phyloP scores from a whole-genome alignment of 2,888 invertebrate species.

The Spodoptera exigua region DNA sequence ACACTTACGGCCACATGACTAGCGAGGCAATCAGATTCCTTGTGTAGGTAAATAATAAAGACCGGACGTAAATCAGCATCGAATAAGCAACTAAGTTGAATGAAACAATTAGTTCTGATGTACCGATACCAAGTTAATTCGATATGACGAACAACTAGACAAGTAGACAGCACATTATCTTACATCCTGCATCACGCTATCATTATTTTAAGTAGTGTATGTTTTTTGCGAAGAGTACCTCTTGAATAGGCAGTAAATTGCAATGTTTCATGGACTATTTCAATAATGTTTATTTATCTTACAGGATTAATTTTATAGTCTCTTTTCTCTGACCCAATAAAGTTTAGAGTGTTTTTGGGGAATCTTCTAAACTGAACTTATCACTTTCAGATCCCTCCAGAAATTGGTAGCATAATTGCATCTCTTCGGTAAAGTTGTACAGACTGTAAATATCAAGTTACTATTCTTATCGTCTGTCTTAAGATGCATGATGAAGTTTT shows the following conservation, averaged over 20 bases:
- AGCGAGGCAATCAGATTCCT: not conserved
- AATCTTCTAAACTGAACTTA: too few relatives aligned
- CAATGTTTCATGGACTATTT: not conserved
- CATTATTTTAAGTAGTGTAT: slow-evolving; percentile 42
- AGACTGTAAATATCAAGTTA: too few relatives aligned
- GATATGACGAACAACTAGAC: slow-evolving; percentile 22
- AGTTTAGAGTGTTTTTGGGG: too few relatives aligned
- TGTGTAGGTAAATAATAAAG: not conserved
- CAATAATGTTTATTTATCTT: too few relatives aligned
- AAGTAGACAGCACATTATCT: slow-evolving; percentile 40
- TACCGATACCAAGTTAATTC: slow-evolving; percentile 41
- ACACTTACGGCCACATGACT: not conserved
- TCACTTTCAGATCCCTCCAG: too few relatives aligned
- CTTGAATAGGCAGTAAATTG: not conserved
- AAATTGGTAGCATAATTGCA: too few relatives aligned
- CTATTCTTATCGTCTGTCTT: too few relatives aligned
- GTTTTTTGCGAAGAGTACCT: slow-evolving; percentile 18
- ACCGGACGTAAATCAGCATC: slow-evolving; percentile 29
- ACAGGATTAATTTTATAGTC: too few relatives aligned
- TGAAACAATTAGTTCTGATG: slow-evolving; percentile 45
- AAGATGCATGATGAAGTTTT: too few relatives aligned
- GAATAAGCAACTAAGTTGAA: slow-evolving; percentile 28
- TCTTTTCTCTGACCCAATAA: too few relatives aligned
- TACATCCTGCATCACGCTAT: slow-evolving; percentile 35
- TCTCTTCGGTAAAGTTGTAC: too few relatives aligned